These are phyloP conservation scores for Melipona quadrifasciata DNA, from an alignment of 1,140 invertebrate genomes.

Conservation along the genomic window DNA sequence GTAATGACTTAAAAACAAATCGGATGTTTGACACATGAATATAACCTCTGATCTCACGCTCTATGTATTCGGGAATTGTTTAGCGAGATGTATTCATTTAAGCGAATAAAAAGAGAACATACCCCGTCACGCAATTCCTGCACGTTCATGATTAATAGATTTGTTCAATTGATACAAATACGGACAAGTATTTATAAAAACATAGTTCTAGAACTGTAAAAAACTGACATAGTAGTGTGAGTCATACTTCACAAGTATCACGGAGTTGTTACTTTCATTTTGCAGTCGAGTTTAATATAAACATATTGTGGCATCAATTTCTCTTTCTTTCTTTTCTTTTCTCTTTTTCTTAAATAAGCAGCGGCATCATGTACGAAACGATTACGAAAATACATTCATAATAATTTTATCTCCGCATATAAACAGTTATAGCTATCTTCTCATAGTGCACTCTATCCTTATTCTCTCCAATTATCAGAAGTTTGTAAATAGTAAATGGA, in stretches of 20 bases:
- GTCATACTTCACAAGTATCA: conserved; percentile 41
- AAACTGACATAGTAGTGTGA: conserved; percentile 49
- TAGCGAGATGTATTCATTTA: neutral
- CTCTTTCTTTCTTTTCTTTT: neutral
- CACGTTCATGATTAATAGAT: conserved; percentile 43
- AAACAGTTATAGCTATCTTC: conserved; percentile 27
- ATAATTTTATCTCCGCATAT: conserved; percentile 4
- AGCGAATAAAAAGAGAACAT: conserved; percentile 17
- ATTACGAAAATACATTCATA: conserved; percentile 14
- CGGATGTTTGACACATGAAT: conserved; percentile 30
- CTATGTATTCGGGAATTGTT: neutral
- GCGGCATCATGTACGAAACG: conserved; percentile 5
- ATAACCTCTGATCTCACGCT: conserved; percentile 42
- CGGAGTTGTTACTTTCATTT: conserved; percentile 22
- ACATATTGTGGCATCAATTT: too few relatives aligned
- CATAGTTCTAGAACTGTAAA: conserved; percentile 34
- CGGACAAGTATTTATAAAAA: conserved; percentile 34
- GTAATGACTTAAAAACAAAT: conserved; percentile 3
- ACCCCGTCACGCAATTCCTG: conserved; percentile 58
- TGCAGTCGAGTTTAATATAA: conserved; percentile 6
- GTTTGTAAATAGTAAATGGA: conserved; percentile 32
- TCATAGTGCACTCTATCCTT: conserved; percentile 35
- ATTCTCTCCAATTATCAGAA: conserved; percentile 10
- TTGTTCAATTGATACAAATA: conserved; percentile 10
- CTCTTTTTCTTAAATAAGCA: neutral